Base-by-base conservation (phyloP, 1,140 invertebrate species). In the Aphelenchoides fujianensis region DNA sequence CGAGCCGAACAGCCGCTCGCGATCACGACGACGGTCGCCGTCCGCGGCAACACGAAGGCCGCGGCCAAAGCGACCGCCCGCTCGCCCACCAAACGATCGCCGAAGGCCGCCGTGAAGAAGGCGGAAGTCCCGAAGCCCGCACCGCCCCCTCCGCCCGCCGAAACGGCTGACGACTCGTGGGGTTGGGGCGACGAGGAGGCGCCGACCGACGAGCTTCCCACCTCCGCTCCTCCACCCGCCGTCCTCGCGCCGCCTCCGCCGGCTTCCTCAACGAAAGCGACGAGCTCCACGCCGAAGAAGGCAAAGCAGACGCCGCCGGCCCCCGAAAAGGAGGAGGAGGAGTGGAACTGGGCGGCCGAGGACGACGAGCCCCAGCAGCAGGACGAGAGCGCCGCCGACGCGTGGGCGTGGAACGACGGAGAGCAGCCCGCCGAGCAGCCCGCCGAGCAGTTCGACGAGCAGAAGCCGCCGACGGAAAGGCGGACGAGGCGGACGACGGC, bases 121-220 rank as follows among this genome's bases (percentile, higher is more conserved):
- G 9, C n/a, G 23, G 19, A 16, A 35, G 5, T 48, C 23, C 41
- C 41, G 41, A 48, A 48, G 41, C 12, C 23, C 41, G 41, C 12
- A 48, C 12, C 12, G 34, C 36, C 64, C 0, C n/a, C 27, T 27
- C 0, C n/a, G 0, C 2, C 53, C 12, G 27, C 64, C n/a, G 9
- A 36, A 27, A n/a, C 3, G 9, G 32, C 12, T 64, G 63, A 66
- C 28, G 64, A 67, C 34, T 57, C 64, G 7, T 67, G 64, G 64
- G 64, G 34, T 2, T 67, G 64, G 64, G 32, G 32, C 34, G 64
- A 67, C 16, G 64, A 67, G 12, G 41, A 48, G 41, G 12, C 41
- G 23, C 23, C 41, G 41, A 48, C 41, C n/a, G n/a, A n/a, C n/a
- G n/a, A n/a, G n/a, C n/a, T n/a, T n/a, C n/a, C n/a, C n/a, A n/a